These are phyloP conservation scores for Lacanobia oleracea DNA, from an alignment of 2,888 invertebrate genomes.

Conservation along the genomic window DNA sequence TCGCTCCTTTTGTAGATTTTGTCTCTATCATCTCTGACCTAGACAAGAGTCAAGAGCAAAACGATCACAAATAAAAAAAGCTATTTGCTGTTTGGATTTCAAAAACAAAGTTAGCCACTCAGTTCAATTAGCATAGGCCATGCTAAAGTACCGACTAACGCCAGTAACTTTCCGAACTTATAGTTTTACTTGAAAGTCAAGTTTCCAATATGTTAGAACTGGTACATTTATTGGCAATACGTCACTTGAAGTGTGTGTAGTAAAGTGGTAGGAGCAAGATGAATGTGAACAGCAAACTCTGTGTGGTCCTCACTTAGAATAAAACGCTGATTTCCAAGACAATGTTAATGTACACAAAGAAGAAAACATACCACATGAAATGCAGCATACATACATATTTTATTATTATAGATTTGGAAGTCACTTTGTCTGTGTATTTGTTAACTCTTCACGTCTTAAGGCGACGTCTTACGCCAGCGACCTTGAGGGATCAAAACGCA, in stretches of 20 bases:
- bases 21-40: too few species aligned
- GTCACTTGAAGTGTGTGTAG: neutral
- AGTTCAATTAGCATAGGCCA: too few species aligned
- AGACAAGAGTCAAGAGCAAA: too few species aligned
- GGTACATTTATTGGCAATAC: neutral
- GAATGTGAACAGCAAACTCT: neutral
- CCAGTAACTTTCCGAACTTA: neutral
- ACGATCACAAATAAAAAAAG: too few species aligned
- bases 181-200: neutral
- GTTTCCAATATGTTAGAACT: neutral
- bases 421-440: too few species aligned
- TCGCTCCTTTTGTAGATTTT: too few species aligned
- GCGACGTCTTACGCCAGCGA: too few species aligned
- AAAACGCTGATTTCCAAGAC: neutral
- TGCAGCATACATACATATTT: neutral
- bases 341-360: too few species aligned
- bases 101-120: too few species aligned
- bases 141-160: neutral
- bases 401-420: neutral
- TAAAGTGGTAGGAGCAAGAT: neutral
- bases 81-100: too few species aligned
- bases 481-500: too few species aligned
- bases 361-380: neutral
- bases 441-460: too few species aligned
- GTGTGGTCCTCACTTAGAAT: neutral